Evolutionary conservation across 2,888 invertebrate genomes (phyloP), one percentile per base, ranked within the genome.

Genomic region (Cataglyphis albicans): DNA sequence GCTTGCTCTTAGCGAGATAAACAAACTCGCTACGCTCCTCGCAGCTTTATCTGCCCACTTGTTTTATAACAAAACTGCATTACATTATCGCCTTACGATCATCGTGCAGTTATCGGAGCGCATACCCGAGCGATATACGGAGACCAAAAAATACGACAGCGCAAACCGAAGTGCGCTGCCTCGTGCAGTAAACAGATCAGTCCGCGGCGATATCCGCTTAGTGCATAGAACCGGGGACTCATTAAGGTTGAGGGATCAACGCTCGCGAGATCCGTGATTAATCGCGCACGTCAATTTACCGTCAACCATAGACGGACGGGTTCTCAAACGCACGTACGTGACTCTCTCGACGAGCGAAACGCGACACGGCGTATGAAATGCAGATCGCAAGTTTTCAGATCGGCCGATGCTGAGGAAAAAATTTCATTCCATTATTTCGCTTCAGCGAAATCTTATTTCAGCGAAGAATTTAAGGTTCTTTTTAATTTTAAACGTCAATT

Each of bases 261-360:
- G 72, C 35, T 35, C 38, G 3, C 35, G 64, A 52, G 74, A 76
- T 80, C 80, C 70, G 67, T 85, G 87, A 87, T 87, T 87, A 85
- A 87, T 87, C 80, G 82, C 72, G 80, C 63, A 63, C 75, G 82
- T 85, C 87, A 87, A 87, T 87, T 82, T 82, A 75, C 80, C 82
- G 80, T 59, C 78, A 74, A 84, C 81, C 87, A 84, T 44, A 63
- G 80, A 73, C 57, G 57, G 80, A 75, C 84, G 80, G 55, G 55
- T 41, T 73, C 70, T 32, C 61, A 18, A 73, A 25, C 25, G 25
- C 1, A 72, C 75, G 75, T 61, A 59, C 59, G 68, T 82, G 81
- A 78, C n/a, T n/a, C 48, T 76, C 76, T 57, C 73, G 63, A 74
- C 52, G 84, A 73, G n/a, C 44, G 9, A 21, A 21, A 21, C 21